Base-by-base conservation (phyloP, 2,888 invertebrate genomes). In the Ariolimax columbianus region DNA sequence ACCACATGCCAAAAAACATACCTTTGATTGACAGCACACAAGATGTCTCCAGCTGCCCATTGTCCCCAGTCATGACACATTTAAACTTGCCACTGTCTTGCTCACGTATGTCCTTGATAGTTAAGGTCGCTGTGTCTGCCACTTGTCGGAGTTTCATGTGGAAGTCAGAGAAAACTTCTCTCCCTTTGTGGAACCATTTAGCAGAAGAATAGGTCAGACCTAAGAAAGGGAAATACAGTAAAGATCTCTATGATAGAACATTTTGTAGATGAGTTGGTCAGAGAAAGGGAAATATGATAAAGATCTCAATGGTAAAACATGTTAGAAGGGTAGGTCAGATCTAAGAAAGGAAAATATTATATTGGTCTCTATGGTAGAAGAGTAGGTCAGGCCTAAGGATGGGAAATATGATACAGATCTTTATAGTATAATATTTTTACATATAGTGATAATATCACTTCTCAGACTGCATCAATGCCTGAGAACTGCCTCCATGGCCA, bases 1-100 rank as follows among this genome's bases (percentile, higher is more conserved):
- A n/a, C 47, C 47, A 47, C 17, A 11, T 17, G 11, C 9, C 14
- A 33, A 66, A 30, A 66, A 43, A 85, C 90, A 87, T 88, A 92
- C 92, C 90, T 83, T 91, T 88, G 23, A 93, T 91, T 47, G 89
- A 89, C 26, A 94, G 88, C n/a, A 89, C 86, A 40, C 90, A 91
- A 30, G 88, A 88, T 9, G 92, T 91, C 85, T 89, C 91, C 92
- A 98, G 98, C 68, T 96, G 96, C 91, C 99, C 99, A 93, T 98
- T 97, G 84, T 96, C 95, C 95, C 99, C 99, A 88, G 96, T 97
- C 36, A 99, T 98, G 55, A 97, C 96, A 94, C 99, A 99, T 82
- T 96, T 96, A 95, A 99, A 99, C 94, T 97, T 97, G 90, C 99
- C 99, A 88, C 98, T 98, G 95, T 99, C 98, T 87, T 97, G 97